phyloP scores from a whole-genome alignment of 2,113 vertebrate genomes.

The Tyto alba region DNA sequence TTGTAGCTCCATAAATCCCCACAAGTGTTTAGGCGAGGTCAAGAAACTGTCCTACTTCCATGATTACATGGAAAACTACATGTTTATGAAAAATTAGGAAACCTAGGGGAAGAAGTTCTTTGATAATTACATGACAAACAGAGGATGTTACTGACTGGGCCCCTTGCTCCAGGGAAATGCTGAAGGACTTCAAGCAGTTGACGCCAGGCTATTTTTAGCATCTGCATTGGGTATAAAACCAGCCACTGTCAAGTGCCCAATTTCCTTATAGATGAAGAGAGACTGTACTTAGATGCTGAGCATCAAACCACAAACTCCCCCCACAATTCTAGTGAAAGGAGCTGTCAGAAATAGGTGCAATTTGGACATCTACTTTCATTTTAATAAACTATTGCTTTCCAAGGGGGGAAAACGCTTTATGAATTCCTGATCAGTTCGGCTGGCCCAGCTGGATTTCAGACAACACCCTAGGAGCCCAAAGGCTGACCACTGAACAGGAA shows the following conservation, averaged over 20 bases:
- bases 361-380: neutral
- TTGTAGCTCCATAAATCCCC: neutral
- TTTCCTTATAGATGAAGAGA: neutral
- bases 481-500: neutral
- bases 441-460: neutral
- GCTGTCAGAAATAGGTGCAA: neutral
- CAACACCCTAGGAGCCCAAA: neutral
- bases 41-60: neutral
- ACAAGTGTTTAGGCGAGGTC: neutral
- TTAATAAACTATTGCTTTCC: neutral
- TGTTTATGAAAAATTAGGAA: neutral
- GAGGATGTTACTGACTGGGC: neutral
- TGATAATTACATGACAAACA: neutral
- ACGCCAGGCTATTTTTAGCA: neutral
- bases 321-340: neutral
- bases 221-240: neutral
- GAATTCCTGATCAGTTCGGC: neutral
- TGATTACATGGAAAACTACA: neutral
- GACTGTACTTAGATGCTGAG: neutral
- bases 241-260: neutral
- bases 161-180: neutral
- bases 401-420: rapidly evolving
- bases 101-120: neutral
- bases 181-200: neutral
- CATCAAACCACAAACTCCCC: neutral